These are phyloP conservation scores for Mycalesis mineus DNA, from an alignment of 2,888 invertebrate genomes.

Conservation along the genomic window DNA sequence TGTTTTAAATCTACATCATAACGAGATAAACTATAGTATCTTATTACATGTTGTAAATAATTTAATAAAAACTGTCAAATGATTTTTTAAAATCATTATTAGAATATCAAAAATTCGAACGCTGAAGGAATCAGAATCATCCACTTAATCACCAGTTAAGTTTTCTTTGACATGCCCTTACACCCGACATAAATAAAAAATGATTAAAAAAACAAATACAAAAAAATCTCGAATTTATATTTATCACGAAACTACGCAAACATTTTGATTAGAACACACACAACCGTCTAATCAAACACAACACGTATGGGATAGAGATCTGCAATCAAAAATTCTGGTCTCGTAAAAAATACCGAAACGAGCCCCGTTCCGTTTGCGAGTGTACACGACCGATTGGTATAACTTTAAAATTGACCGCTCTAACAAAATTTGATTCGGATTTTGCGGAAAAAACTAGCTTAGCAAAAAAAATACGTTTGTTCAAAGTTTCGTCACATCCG, in stretches of 20 bases:
- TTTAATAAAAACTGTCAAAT: too few species aligned
- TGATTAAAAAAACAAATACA: neutral
- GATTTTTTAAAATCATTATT: too few species aligned
- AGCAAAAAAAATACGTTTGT: neutral
- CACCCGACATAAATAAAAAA: too few species aligned
- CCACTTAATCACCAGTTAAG: too few species aligned
- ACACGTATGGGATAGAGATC: constrained; percentile 8
- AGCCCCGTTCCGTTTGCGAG: constrained; percentile 10
- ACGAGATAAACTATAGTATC: too few species aligned
- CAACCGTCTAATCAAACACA: constrained; percentile 22
- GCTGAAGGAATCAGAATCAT: too few species aligned
- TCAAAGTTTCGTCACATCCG: neutral
- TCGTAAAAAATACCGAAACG: constrained; percentile 16
- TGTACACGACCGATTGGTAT: constrained; percentile 14
- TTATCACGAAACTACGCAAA: constrained; percentile 9
- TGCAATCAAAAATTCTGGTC: constrained; percentile 26
- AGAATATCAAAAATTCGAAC: too few species aligned
- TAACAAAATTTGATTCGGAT: constrained; percentile 18
- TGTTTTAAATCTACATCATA: too few species aligned
- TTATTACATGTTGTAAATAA: too few species aligned
- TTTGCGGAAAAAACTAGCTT: neutral
- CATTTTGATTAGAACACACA: constrained; percentile 18
- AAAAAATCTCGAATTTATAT: neutral
- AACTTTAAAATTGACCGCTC: constrained; percentile 22
- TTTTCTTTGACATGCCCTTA: too few species aligned